These are phyloP conservation scores for Acleris literana DNA, from an alignment of 2,888 invertebrate genomes.

Conservation along the genomic window DNA sequence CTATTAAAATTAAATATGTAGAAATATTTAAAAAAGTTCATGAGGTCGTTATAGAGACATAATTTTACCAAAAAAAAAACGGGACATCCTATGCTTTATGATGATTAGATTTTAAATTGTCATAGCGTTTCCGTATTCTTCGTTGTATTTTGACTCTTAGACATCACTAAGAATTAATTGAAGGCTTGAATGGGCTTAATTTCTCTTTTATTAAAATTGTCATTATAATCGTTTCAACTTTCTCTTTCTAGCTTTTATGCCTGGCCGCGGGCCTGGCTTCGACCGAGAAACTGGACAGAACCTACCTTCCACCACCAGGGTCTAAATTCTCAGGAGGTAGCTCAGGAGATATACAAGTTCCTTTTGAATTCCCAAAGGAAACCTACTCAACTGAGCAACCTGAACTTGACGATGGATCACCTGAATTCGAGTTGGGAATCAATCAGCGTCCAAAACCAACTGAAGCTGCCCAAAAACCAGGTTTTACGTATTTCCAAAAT, in stretches of 20 bases:
- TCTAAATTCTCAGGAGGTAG: slow-evolving; percentile 62
- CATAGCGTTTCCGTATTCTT: no score
- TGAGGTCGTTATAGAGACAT: no score
- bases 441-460: slow-evolving; percentile 14
- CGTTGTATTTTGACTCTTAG: no score
- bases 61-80: no score
- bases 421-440: slow-evolving; percentile 46
- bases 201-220: background rate
- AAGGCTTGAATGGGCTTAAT: background rate
- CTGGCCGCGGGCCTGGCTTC: slow-evolving; percentile 53
- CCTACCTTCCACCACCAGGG: slow-evolving; percentile 69
- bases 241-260: slow-evolving; percentile 58
- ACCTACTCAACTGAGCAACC: slow-evolving; percentile 37
- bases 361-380: slow-evolving; percentile 56
- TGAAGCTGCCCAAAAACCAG: slow-evolving; percentile 31
- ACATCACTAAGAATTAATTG: no score
- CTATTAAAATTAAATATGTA: no score
- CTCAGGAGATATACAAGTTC: slow-evolving; percentile 54
- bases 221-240: slow-evolving; percentile 7
- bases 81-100: no score
- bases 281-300: slow-evolving; percentile 63
- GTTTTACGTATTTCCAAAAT: slow-evolving; percentile 37
- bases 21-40: no score
- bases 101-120: no score
- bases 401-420: slow-evolving; percentile 38